phyloP scores from a whole-genome alignment of 1,140 invertebrate species.

The Drosophila yakuba region DNA sequence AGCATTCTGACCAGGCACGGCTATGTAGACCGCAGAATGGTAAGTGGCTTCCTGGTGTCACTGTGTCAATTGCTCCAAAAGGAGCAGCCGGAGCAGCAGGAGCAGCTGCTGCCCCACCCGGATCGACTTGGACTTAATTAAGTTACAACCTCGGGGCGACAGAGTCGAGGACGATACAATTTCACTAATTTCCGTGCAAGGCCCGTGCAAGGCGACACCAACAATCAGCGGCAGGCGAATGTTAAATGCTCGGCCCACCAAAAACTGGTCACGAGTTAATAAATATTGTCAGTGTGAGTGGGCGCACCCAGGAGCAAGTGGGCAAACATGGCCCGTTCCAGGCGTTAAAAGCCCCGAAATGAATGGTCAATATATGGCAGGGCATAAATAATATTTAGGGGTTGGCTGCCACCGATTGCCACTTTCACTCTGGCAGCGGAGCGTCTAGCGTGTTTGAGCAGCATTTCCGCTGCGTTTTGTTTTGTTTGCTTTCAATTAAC shows the following conservation, averaged over 20 bases:
- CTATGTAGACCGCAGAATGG: conserved; percentile 1
- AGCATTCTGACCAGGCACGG: conserved; percentile 36
- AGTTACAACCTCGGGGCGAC: conserved; percentile 61
- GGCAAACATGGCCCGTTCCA: conserved; percentile 14
- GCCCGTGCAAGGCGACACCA: conserved; percentile 79
- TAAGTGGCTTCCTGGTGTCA: conserved; percentile 53
- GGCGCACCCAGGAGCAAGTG: conserved; percentile 56
- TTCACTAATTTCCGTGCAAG: conserved; percentile 82
- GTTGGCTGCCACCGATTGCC: conserved; percentile 46
- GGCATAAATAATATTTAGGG: conserved; percentile 81
- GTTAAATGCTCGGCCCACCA: conserved; percentile 66
- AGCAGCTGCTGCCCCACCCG: conserved; percentile 43
- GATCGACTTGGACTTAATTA: conserved; percentile 62
- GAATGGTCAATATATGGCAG: conserved; percentile 75
- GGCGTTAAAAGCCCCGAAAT: conserved; percentile 79
- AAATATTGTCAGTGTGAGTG: conserved; percentile 72
- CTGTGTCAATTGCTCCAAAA: conserved; percentile 70
- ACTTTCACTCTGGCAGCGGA: conserved; percentile 12
- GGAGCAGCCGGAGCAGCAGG: conserved; percentile 5
- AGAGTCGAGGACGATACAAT: conserved; percentile 62
- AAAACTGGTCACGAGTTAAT: conserved; percentile 58
- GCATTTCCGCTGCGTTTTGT: conserved; percentile 70
- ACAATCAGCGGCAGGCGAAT: conserved; percentile 71
- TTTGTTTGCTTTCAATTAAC: conserved; percentile 82
- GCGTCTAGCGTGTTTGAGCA: conserved; percentile 64